These are phyloP conservation scores for Diorhabda sublineata DNA, from an alignment of 1,140 invertebrate species.

Conservation along the genomic window DNA sequence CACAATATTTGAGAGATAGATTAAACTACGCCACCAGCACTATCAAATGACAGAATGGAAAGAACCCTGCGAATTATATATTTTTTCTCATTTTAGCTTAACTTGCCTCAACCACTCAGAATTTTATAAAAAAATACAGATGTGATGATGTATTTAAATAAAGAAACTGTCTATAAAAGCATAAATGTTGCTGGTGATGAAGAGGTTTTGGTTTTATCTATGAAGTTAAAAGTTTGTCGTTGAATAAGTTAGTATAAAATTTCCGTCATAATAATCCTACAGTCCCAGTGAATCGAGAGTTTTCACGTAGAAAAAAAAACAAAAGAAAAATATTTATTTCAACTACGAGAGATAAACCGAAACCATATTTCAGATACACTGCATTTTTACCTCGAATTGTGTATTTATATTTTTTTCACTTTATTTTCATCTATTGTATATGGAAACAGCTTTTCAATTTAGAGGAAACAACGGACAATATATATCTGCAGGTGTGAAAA, in stretches of 20 bases:
- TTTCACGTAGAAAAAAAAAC: conserved; percentile 6
- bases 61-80: too few relatives aligned
- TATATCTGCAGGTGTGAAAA: conserved; percentile 30
- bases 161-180: too few relatives aligned
- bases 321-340: conserved; percentile 10
- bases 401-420: conserved; percentile 11
- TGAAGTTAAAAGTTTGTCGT: not conserved
- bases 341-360: not conserved
- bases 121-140: too few relatives aligned
- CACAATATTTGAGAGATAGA: too few relatives aligned
- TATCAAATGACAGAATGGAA: too few relatives aligned
- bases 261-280: not conserved
- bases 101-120: too few relatives aligned
- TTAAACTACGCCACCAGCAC: too few relatives aligned
- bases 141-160: too few relatives aligned
- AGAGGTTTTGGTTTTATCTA: not conserved
- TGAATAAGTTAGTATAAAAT: conserved; percentile 3
- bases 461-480: conserved; percentile 23
- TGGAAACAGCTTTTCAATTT: conserved; percentile 27
- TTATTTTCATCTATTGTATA: conserved; percentile 13
- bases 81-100: too few relatives aligned
- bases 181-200: too few relatives aligned
- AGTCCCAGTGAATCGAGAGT: not conserved
- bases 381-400: conserved; percentile 8
- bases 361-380: conserved; percentile 10